These are phyloP conservation scores for Armadillidium nasatum DNA, from an alignment of 1,140 invertebrate genomes.

Conservation along the genomic window DNA sequence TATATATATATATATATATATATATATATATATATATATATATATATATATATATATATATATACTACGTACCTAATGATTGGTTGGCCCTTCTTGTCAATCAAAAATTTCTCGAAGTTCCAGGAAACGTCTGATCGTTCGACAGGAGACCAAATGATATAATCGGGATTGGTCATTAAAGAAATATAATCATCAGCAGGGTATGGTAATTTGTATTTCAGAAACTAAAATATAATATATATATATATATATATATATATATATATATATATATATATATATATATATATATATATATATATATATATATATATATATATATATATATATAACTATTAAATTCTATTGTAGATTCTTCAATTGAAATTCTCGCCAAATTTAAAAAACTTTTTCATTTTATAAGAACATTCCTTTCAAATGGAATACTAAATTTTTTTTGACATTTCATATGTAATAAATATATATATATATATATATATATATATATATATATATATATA, in stretches of 20 bases:
- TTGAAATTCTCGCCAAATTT: too few relatives aligned
- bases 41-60: too few relatives aligned
- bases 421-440: too few relatives aligned
- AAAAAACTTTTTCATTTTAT: too few relatives aligned
- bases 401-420: too few relatives aligned
- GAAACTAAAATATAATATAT: slow-evolving; percentile 40
- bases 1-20: too few relatives aligned
- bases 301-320: slow-evolving; percentile 20
- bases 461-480: slow-evolving; percentile 19
- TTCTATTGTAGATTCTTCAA: too few relatives aligned
- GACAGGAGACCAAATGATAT: slow-evolving; percentile 47
- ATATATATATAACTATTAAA: too few relatives aligned
- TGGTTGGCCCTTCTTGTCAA: slow-evolving; percentile 51
- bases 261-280: slow-evolving; percentile 19
- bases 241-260: slow-evolving; percentile 20
- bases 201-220: slow-evolving; percentile 48
- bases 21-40: too few relatives aligned
- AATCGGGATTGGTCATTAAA: slow-evolving; percentile 48
- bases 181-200: slow-evolving; percentile 42
- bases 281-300: slow-evolving; percentile 18
- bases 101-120: slow-evolving; percentile 58
- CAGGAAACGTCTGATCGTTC: slow-evolving; percentile 52
- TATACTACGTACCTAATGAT: slow-evolving; percentile 45
- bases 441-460: background rate
- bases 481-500: slow-evolving; percentile 8